Evolutionary conservation across 1,140 invertebrate genomes (phyloP).

Genomic region (Octopus sinensis): DNA sequence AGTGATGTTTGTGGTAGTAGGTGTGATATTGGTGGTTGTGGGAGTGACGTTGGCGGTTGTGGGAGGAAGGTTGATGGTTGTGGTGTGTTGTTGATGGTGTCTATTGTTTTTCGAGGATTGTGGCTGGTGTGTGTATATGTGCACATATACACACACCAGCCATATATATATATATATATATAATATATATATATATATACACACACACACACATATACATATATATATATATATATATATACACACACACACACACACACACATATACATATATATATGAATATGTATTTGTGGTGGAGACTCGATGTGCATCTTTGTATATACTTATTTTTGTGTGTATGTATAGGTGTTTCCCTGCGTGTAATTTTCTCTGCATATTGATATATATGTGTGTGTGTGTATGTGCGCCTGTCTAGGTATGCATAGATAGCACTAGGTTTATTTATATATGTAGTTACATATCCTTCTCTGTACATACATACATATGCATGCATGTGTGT

Average conservation of each 20-base stretch:
- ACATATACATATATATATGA: neutral
- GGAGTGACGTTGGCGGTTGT: too few relatives aligned
- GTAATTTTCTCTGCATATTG: neutral
- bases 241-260: neutral
- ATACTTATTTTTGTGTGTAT: neutral
- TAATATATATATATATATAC: neutral
- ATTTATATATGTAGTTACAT: neutral
- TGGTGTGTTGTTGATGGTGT: too few relatives aligned
- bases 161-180: conserved; percentile 5
- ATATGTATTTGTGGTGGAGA: neutral
- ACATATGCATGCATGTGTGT: neutral
- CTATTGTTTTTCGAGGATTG: too few relatives aligned
- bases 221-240: neutral
- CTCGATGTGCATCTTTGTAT: neutral
- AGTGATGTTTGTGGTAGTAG: too few relatives aligned
- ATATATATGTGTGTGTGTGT: neutral
- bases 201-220: neutral
- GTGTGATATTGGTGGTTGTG: too few relatives aligned
- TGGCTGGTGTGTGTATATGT: neutral
- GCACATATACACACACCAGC: neutral
- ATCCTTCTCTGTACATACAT: neutral
- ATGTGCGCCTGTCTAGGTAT: neutral
- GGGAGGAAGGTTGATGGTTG: too few relatives aligned
- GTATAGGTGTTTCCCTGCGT: neutral
- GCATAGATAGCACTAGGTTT: neutral